These are phyloP conservation scores for Rhynchotus rufescens DNA, from an alignment of 2,797 vertebrate genomes.

Conservation along the genomic window DNA sequence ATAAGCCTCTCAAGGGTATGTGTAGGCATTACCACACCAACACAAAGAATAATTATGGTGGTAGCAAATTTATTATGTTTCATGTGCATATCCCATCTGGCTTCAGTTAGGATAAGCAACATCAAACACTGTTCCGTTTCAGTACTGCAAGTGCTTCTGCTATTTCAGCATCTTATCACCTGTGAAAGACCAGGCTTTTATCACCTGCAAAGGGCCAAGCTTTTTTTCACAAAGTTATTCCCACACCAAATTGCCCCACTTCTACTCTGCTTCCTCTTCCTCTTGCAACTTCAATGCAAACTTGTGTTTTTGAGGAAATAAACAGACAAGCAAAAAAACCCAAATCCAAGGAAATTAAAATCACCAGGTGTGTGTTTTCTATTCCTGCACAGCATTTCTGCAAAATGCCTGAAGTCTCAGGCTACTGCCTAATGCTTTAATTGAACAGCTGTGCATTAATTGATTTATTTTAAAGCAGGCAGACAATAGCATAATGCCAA, in stretches of 20 bases:
- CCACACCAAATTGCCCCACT: not conserved
- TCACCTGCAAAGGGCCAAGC: not conserved
- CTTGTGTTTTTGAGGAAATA: not conserved
- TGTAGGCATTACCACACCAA: not conserved
- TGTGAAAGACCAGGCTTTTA: not conserved
- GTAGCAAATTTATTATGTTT: not conserved
- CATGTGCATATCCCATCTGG: not conserved
- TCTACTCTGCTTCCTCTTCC: not conserved
- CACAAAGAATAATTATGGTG: not conserved
- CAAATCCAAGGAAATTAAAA: not conserved
- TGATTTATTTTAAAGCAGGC: conserved; percentile 76
- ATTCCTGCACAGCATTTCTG: not conserved
- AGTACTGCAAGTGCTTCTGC: not conserved
- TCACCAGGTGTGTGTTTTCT: conserved; percentile 17
- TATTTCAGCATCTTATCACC: not conserved
- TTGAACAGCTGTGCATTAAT: conserved; percentile 77
- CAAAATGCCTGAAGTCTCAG: conserved; percentile 16
- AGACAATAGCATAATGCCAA: conserved; percentile 49
- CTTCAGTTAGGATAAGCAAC: not conserved
- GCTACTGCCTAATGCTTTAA: conserved; percentile 50
- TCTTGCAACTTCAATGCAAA: not conserved
- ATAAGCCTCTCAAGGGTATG: not conserved
- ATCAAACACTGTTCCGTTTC: not conserved
- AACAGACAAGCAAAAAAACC: not conserved
- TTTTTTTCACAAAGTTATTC: not conserved